phyloP scores from a whole-genome alignment of 2,888 invertebrate species.

The Drosophila mercatorum region DNA sequence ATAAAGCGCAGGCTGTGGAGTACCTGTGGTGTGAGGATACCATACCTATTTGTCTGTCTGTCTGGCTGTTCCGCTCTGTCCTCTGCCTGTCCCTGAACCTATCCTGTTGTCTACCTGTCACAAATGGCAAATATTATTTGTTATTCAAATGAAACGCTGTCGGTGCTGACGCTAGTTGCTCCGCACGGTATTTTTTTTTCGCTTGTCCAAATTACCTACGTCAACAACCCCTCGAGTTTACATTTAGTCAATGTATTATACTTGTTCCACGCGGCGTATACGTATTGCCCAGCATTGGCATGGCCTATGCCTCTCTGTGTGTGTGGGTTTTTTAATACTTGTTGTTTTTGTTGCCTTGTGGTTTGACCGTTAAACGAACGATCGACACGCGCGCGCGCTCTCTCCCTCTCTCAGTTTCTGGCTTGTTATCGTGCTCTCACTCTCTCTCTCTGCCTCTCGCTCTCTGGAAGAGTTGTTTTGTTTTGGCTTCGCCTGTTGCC shows the following conservation, averaged over 20 bases:
- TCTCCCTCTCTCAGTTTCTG: slow-evolving; percentile 10
- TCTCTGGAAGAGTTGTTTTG: slow-evolving; percentile 27
- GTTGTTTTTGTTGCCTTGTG: slow-evolving; percentile 37
- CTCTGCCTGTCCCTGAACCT: slow-evolving; percentile 31
- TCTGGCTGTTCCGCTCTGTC: slow-evolving; percentile 1
- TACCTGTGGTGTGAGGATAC: slow-evolving; percentile 19
- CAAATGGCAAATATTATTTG: slow-evolving; percentile 55
- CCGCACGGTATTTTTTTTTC: slow-evolving; percentile 29
- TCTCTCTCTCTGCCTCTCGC: background rate
- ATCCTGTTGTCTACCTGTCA: slow-evolving; percentile 9
- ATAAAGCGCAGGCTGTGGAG: slow-evolving; percentile 40
- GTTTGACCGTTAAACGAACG: slow-evolving; percentile 54
- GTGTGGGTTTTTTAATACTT: slow-evolving; percentile 18
- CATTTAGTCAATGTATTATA: slow-evolving; percentile 69
- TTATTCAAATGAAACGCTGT: slow-evolving; percentile 71
- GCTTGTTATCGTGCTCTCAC: slow-evolving; percentile 17
- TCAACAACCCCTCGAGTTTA: slow-evolving; percentile 71
- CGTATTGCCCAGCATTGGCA: slow-evolving; percentile 37
- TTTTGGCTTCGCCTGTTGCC: slow-evolving; percentile 45
- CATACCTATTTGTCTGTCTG: slow-evolving; percentile 9
- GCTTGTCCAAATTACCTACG: slow-evolving; percentile 66
- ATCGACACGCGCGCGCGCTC: background rate
- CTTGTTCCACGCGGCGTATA: slow-evolving; percentile 70
- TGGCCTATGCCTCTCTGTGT: background rate
- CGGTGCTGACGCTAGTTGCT: slow-evolving; percentile 61